Percentiles rank a stretch among this genome's conserved stretches.
Conservation (phyloP, 2,797 vertebrate species). For the Menidia menidia region DNA sequence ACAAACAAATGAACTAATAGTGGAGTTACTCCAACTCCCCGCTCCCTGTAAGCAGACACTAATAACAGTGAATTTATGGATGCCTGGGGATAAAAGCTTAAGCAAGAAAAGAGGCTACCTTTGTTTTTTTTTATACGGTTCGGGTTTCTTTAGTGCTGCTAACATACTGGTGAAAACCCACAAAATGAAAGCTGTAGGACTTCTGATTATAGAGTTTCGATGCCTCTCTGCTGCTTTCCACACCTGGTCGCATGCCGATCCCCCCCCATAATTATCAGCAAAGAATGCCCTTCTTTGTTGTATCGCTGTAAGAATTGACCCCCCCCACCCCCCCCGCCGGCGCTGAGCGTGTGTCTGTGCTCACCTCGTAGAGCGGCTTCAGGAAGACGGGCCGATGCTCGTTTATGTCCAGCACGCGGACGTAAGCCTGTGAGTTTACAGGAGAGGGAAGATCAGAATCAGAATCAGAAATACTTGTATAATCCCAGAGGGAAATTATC, state of each 20-base stretch:
- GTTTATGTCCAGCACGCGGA: conserved; percentile 92
- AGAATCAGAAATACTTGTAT: not conserved
- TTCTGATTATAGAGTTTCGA: not conserved
- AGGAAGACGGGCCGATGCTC: conserved; percentile 92
- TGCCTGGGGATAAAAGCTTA: no score
- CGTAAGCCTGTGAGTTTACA: conserved; percentile 86
- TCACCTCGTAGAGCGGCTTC: conserved; percentile 84
- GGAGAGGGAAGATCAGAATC: no score
- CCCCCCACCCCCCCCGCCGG: not conserved
- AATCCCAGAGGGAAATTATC: no score
- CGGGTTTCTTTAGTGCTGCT: no score
- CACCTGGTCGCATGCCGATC: conserved; percentile 4
- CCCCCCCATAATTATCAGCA: not conserved
- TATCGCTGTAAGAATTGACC: not conserved
- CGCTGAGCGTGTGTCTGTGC: not conserved
- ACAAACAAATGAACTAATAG: no score
- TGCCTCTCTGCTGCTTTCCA: not conserved
- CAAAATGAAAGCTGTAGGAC: no score
- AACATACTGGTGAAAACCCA: not conserved
- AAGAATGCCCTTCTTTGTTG: not conserved
- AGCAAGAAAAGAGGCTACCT: no score
- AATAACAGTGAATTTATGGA: no score
- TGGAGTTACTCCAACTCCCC: no score
- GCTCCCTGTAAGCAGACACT: no score
- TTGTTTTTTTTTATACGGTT: no score